Evolutionary conservation across 2,888 invertebrate genomes (phyloP).

Genomic region (Pseudoips prasinana): DNA sequence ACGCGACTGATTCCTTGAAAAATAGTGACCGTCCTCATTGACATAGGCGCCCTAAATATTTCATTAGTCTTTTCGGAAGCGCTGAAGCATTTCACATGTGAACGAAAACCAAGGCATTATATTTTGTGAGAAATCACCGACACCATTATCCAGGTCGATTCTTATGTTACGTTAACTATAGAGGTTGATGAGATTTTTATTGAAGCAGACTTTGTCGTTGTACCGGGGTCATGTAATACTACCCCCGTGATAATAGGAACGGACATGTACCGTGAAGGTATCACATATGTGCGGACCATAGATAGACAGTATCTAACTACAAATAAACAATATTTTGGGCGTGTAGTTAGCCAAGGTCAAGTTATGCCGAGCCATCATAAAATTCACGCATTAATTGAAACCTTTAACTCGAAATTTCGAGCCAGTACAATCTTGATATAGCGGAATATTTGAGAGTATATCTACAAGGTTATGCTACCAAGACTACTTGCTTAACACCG

Average conservation of each 20-base stretch:
- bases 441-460: slow-evolving; percentile 16
- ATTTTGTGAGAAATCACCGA: not conserved
- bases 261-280: slow-evolving; percentile 2
- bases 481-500: too few species aligned
- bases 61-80: too few species aligned
- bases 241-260: too few species aligned
- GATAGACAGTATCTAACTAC: too few species aligned
- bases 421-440: slow-evolving; percentile 24
- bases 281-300: not conserved
- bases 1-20: too few species aligned
- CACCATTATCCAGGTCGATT: not conserved
- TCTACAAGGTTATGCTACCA: too few species aligned
- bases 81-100: too few species aligned
- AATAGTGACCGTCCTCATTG: not conserved
- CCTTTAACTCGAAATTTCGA: slow-evolving; percentile 21
- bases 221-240: not conserved
- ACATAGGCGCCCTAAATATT: too few species aligned
- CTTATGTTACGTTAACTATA: slow-evolving; percentile 5
- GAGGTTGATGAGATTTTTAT: slow-evolving; percentile 20
- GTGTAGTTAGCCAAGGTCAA: slow-evolving; percentile 16
- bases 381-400: slow-evolving; percentile 21
- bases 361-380: slow-evolving; percentile 9
- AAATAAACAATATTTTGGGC: slow-evolving; percentile 22
- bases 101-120: too few species aligned
- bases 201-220: slow-evolving; percentile 21